Evolutionary conservation across 2,888 invertebrate genomes (phyloP).

Genomic region (Chironomus tentans): DNA sequence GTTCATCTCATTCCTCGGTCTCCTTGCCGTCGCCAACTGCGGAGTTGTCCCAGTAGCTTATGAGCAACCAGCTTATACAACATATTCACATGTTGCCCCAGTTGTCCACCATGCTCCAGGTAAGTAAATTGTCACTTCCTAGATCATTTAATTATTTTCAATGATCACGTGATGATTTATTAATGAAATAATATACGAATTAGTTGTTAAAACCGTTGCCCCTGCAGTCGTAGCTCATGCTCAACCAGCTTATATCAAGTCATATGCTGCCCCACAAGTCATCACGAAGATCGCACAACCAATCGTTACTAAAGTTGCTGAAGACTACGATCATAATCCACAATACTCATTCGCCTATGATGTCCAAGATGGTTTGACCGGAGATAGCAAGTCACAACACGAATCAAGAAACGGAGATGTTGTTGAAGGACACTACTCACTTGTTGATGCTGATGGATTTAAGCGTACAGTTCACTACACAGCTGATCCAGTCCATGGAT

Average conservation of each 20-base stretch:
- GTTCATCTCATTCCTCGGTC: constrained; percentile 31
- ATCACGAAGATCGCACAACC: constrained; percentile 29
- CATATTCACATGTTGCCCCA: constrained; percentile 28
- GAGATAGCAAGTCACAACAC: constrained; percentile 48
- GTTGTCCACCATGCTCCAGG: constrained; percentile 27
- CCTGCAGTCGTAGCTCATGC: too few species aligned
- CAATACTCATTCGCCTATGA: constrained; percentile 46
- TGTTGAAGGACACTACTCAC: constrained; percentile 49
- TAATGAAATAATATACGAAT: not conserved
- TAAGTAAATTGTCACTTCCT: not conserved
- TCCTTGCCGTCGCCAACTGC: constrained; percentile 32
- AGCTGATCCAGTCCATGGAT: constrained; percentile 44
- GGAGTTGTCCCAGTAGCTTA: constrained; percentile 29
- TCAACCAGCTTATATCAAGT: too few species aligned
- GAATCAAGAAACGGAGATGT: constrained; percentile 56
- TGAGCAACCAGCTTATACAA: not conserved
- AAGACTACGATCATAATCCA: constrained; percentile 40
- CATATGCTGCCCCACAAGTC: too few species aligned
- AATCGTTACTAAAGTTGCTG: constrained; percentile 31
- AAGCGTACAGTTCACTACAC: constrained; percentile 54
- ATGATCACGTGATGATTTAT: not conserved
- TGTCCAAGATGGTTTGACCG: constrained; percentile 45
- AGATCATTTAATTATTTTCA: too few species aligned
- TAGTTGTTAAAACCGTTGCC: too few species aligned
- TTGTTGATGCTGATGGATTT: constrained; percentile 51